Conservation (phyloP, 2,888 invertebrate genomes). For the Drosophila dives region DNA sequence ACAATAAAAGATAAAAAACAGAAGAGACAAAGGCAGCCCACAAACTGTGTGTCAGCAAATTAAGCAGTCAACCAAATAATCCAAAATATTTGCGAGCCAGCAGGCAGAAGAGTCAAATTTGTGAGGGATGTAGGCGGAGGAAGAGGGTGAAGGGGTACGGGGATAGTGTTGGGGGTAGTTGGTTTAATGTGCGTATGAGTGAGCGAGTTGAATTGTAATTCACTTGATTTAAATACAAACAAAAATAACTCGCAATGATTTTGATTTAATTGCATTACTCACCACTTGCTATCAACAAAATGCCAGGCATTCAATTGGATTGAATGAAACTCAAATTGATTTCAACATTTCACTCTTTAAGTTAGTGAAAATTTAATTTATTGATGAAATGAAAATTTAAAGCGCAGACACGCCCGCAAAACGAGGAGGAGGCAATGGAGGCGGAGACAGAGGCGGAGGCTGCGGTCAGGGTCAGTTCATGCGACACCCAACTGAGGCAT, state of each 20-base stretch:
- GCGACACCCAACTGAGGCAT: constrained; percentile 21
- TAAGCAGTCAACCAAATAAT: constrained; percentile 58
- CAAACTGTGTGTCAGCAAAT: constrained; percentile 38
- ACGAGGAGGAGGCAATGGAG: background rate
- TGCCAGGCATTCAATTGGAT: constrained; percentile 77
- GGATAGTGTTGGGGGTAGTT: background rate
- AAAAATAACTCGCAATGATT: constrained; percentile 71
- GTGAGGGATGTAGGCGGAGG: background rate
- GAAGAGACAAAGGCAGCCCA: background rate
- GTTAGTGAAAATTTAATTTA: constrained; percentile 44
- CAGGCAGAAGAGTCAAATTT: background rate
- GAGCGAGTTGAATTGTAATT: constrained; percentile 64
- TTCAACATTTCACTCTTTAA: constrained; percentile 66
- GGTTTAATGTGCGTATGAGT: constrained; percentile 26
- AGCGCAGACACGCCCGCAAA: constrained; percentile 18
- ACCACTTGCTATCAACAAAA: constrained; percentile 74
- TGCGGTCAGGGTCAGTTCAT: background rate
- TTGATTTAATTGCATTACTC: constrained; percentile 81
- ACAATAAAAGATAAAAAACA: constrained; percentile 36
- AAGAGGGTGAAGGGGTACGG: background rate
- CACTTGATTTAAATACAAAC: constrained; percentile 65
- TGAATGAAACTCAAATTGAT: constrained; percentile 78
- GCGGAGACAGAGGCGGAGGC: background rate
- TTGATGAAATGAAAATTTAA: constrained; percentile 58
- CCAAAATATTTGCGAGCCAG: constrained; percentile 44